Base-by-base conservation (phyloP, 1,140 invertebrate species). In the Magallana angulata region DNA sequence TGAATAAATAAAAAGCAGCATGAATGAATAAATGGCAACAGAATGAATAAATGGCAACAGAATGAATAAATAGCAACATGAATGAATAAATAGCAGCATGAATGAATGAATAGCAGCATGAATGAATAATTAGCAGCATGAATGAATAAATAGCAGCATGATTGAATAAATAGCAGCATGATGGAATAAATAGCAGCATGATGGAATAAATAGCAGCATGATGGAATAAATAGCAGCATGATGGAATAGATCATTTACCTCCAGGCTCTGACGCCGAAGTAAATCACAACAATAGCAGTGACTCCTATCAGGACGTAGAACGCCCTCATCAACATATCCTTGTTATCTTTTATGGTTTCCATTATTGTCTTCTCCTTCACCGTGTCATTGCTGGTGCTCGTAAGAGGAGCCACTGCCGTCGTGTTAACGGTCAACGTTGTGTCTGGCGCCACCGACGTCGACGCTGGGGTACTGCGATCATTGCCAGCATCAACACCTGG, bases 231-330 rank as follows among this genome's bases (percentile, higher is more conserved):
- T 4, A 48, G 36, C 2, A 48, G 36, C 36, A 48, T 48, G 36
- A 48, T 4, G 0, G 36, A 48, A 48, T 48, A 48, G 36, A 48
- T 3, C 36, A 5, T 30, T 24, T 82, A 82, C 81, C 81, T 82
- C 81, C 81, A 82, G 48, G 81, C 81, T 16, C 48, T 57, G 8
- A 82, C 48, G 7, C 48, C 81, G 18, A 82, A 82, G 81, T 82
- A 82, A 16, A 82, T 11, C 48, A 82, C 57, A 9, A 82, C 81
- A n/a, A 82, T 82, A 8, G 81, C 48, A 82, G 81, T 82, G 36
- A 82, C 14, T 11, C 81, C 81, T 58, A 82, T 82, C 81, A 82
- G 14, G 18, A 82, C 81, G 57, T 82, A 82, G n/a, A 82, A 82
- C 56, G 81, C 57, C 16, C 81, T 82, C 81, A 82, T 57, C 6